A percentile compares a stretch with the other conserved stretches of the same genome.
Conservation (phyloP, 2,113 vertebrate genomes). For the Amia ocellicauda region DNA sequence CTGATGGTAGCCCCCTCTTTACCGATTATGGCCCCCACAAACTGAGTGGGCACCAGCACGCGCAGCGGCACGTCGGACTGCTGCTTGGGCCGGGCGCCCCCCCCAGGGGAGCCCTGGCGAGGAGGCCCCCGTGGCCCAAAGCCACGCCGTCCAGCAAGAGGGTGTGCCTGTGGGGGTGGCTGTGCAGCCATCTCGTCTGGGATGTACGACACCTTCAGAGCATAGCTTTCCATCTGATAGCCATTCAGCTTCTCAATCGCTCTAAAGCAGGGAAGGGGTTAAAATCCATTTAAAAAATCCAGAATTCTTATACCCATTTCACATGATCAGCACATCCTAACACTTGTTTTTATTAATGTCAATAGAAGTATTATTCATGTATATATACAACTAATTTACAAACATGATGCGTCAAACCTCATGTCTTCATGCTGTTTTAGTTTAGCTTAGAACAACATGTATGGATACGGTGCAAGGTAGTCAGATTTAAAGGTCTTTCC, state of each 20-base stretch:
- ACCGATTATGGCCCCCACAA: slow-evolving; percentile 95
- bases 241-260: slow-evolving; percentile 95
- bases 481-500: too few species aligned
- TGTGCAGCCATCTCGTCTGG: slow-evolving; percentile 82
- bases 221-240: slow-evolving; percentile 89
- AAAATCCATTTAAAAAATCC: too few species aligned
- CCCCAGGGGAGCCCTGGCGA: slow-evolving; percentile 79
- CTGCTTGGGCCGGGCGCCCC: slow-evolving; percentile 78
- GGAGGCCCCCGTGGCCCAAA: slow-evolving; percentile 79
- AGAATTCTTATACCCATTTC: too few species aligned
- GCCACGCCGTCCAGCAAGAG: slow-evolving; percentile 72
- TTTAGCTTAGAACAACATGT: too few species aligned
- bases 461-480: too few species aligned
- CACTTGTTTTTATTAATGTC: too few species aligned
- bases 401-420: too few species aligned
- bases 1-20: slow-evolving; percentile 96
- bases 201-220: slow-evolving; percentile 94
- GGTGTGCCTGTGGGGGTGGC: slow-evolving; percentile 48
- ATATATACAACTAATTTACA: too few species aligned
- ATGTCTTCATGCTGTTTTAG: too few species aligned
- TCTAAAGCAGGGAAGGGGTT: slow-evolving; percentile 50
- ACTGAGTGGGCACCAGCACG: slow-evolving; percentile 93
- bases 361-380: too few species aligned
- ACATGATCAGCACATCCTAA: too few species aligned
- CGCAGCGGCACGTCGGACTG: slow-evolving; percentile 88